phyloP scores from a whole-genome alignment of 2,888 invertebrate genomes.

The Oscheius myriophilus region DNA sequence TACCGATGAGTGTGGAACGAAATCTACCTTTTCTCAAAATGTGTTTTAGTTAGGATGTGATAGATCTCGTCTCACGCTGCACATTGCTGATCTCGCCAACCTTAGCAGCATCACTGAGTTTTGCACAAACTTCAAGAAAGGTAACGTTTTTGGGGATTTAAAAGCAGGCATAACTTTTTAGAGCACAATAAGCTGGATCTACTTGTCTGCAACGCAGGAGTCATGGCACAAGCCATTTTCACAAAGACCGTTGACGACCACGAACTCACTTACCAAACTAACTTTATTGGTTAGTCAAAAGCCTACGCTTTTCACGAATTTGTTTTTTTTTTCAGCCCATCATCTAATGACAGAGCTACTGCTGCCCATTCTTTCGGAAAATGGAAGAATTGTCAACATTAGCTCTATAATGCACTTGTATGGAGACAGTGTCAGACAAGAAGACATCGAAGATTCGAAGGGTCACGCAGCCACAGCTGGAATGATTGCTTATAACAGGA shows the following conservation, averaged over 20 bases:
- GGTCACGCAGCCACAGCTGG: constrained; percentile 5
- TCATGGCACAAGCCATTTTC: constrained; percentile 14
- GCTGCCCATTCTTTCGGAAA: constrained; percentile 15
- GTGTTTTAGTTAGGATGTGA: constrained; percentile 1
- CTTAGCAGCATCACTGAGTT: constrained; percentile 1
- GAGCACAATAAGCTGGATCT: constrained; percentile 10
- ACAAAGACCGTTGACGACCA: constrained; percentile 19
- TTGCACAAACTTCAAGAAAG: constrained; percentile 1
- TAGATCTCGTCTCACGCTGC: background rate
- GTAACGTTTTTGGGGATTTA: constrained; percentile 3
- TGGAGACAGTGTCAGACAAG: constrained; percentile 6
- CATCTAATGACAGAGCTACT: constrained; percentile 15
- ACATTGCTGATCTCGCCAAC: constrained; percentile 17
- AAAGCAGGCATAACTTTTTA: background rate
- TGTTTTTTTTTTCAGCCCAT: constrained; percentile 25
- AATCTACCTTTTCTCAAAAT: too few relatives aligned
- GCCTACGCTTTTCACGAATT: background rate
- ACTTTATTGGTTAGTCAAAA: constrained; percentile 15
- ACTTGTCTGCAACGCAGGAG: constrained; percentile 27
- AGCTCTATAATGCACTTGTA: constrained; percentile 26
- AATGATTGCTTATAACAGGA: constrained; percentile 22
- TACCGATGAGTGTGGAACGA: too few relatives aligned
- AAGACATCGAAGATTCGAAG: background rate
- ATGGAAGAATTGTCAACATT: constrained; percentile 25
- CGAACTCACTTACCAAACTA: constrained; percentile 29